These are phyloP conservation scores for Crenichthys baileyi DNA, from an alignment of 2,797 vertebrate genomes.

Conservation along the genomic window DNA sequence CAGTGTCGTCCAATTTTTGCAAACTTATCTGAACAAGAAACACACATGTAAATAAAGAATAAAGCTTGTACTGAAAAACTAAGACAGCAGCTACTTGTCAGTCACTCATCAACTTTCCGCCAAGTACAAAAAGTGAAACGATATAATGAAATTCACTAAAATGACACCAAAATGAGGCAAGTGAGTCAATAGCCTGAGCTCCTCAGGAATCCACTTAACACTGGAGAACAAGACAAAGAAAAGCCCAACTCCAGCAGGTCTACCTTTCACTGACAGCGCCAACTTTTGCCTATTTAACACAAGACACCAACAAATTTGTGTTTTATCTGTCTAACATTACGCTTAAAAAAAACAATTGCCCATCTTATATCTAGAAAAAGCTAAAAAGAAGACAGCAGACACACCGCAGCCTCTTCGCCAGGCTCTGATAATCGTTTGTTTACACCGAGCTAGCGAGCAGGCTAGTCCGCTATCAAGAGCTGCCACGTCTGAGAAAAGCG, in stretches of 20 bases:
- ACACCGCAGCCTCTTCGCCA: slow-evolving; percentile 33
- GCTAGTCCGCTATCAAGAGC: slow-evolving; percentile 69
- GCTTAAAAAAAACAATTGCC: background rate
- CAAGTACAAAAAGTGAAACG: background rate
- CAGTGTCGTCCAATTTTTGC: background rate
- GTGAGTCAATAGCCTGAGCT: slow-evolving; percentile 5
- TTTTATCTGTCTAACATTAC: background rate
- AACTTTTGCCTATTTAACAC: slow-evolving; percentile 16
- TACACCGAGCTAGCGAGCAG: slow-evolving; percentile 73
- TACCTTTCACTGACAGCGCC: slow-evolving; percentile 43
- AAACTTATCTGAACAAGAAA: background rate
- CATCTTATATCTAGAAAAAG: background rate
- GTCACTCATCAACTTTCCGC: background rate
- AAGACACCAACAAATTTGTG: background rate
- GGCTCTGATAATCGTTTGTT: slow-evolving; percentile 69
- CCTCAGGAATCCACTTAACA: slow-evolving; percentile 47
- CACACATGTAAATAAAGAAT: background rate
- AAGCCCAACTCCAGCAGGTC: slow-evolving; percentile 61
- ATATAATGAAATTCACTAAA: background rate
- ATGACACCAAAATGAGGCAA: background rate
- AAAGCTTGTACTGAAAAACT: background rate
- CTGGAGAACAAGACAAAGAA: slow-evolving; percentile 70
- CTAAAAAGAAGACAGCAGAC: background rate
- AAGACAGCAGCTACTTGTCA: background rate
- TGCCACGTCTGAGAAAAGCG: slow-evolving; percentile 54